These are phyloP conservation scores for Acanthacorydalis orientalis DNA, from an alignment of 2,888 invertebrate genomes.

Conservation along the genomic window DNA sequence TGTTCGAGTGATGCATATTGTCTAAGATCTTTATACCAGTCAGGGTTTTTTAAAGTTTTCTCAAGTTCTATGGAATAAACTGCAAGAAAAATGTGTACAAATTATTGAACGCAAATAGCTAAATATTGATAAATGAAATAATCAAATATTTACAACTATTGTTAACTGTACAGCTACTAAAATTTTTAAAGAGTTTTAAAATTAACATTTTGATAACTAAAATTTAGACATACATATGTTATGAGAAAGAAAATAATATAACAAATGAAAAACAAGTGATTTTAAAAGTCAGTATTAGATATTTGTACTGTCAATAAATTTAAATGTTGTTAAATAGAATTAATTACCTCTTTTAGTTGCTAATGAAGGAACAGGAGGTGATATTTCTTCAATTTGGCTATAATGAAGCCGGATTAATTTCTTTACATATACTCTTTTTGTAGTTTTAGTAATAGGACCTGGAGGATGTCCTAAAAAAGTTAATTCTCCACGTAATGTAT, in stretches of 20 bases:
- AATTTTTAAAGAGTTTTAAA: background rate
- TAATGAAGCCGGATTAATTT: conserved; percentile 32
- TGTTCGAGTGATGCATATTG: conserved; percentile 40
- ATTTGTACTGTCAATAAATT: too few species aligned
- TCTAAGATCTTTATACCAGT: conserved; percentile 35
- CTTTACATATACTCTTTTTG: conserved; percentile 59
- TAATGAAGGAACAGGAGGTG: too few species aligned
- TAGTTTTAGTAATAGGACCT: conserved; percentile 66
- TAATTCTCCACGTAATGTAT: conserved; percentile 45
- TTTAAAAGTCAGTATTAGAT: too few species aligned
- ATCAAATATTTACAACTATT: too few species aligned
- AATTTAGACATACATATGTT: too few species aligned
- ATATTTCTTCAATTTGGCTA: too few species aligned
- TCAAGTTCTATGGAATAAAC: conserved; percentile 50
- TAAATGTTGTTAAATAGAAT: too few species aligned
- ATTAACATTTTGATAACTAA: background rate
- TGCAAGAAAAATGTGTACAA: conserved; percentile 19
- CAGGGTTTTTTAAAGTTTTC: conserved; percentile 36
- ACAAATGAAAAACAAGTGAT: too few species aligned
- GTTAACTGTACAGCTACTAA: background rate
- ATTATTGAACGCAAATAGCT: too few species aligned
- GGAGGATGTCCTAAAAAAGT: conserved; percentile 48
- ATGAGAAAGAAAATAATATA: too few species aligned
- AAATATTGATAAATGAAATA: too few species aligned
- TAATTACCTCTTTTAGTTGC: too few species aligned